Evolutionary conservation across 2,888 invertebrate genomes (phyloP), one percentile per base, ranked within the genome.

Genomic region (Hemaris fuciformis): DNA sequence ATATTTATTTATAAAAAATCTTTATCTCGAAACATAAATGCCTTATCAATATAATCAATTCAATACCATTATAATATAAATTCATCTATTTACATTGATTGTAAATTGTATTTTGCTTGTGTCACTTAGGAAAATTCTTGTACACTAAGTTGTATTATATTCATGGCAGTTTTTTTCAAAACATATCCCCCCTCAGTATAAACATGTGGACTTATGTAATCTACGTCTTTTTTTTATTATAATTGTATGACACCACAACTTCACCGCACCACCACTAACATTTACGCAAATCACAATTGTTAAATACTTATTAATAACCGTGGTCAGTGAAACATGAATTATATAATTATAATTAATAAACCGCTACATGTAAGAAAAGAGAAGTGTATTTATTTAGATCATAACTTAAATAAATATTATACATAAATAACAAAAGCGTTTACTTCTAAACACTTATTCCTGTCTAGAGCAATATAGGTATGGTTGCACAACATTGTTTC

Each of bases 1-100:
- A 76, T 74, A 71, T 88, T 89, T 88, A 88, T 86, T 88, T 74
- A 71, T 78, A 80, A 76, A 81, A 81, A 81, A 77, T 27, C 76
- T 74, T 71, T 65, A 75, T 68, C 71, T 74, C 74, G 73, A 76
- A 76, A 79, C 83, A 84, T 84, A 79, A 79, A 79, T 82, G 78
- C 80, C 78, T 79, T 79, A 81, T 72, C 70, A 69, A 78, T 77
- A 68, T 65, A 63, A 71, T 74, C 71, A 53, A 70, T 76, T 78
- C 64, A 77, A 75, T 76, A 73, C 71, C 76, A 77, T 79, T 68
- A 75, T 68, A 65, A 67, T 66, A 67, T 70, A 69, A 75, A 75
- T 75, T 77, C 68, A 76, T 74, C 67, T 83, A 79, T 79, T 73
- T 77, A 80, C 77, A 81, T 66, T 69, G 57, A 71, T 68, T 67